Base-by-base conservation (phyloP, 2,113 vertebrate species). In the Panthera uncia region DNA sequence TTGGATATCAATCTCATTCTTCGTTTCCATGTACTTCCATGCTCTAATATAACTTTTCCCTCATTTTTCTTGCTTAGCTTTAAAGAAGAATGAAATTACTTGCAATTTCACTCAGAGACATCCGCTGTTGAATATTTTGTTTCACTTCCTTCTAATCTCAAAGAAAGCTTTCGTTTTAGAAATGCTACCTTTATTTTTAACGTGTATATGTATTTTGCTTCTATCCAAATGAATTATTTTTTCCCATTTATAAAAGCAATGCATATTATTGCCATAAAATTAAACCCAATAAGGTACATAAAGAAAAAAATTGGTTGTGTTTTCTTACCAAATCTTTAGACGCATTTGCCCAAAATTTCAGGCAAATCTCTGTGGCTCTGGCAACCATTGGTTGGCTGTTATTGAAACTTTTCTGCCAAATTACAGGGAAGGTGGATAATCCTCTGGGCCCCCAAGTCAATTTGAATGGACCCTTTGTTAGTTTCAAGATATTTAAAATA, bases 91-190 rank as follows among this genome's bases (percentile, higher is more conserved):
- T 48, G 80, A 85, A 84, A 69, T n/a, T 36, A 55, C 5, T 92
- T 94, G 11, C 11, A 78, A 65, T 29, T 81, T n/a, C 15, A 69
- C 7, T 66, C 15, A 71, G 69, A 93, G 50, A 31, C 15, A 91
- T 31, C 1, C 4, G 25, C 3, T 85, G 97, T 52, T 48, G 33
- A 95, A 55, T 82, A 83, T 66, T 65, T 83, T 57, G 4, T 31
- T 73, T 96, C 12, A 61, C 55, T 92, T 89, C 50, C 7, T 74
- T 73, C n/a, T 79, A 63, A 50, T 36, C 27, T 79, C 74, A 96
- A 83, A 78, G 52, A 90, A 90, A 96, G 31, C 19, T 52, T 68
- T 4, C 27, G 36, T 90, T 89, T 95, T 88, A 74, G 69, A 96
- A 89, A 82, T 4, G 68, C 0, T 1, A 11, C 13, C 25, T 97